These are phyloP conservation scores for Parotocinclus haroldoi DNA, from an alignment of 2,797 vertebrate genomes.

Conservation along the genomic window DNA sequence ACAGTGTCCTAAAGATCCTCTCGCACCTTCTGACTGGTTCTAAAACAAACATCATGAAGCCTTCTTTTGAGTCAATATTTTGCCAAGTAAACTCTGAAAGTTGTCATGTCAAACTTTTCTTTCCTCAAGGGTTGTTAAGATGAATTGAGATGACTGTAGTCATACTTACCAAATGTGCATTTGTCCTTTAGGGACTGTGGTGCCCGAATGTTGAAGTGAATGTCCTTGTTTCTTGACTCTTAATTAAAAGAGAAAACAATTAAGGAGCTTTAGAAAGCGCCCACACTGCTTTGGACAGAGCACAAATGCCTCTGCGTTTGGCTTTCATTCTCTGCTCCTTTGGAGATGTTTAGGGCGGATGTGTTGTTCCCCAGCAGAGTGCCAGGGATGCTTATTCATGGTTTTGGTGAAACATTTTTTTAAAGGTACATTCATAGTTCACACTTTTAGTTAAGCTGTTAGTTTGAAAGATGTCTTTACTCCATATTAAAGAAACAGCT, in stretches of 20 bases:
- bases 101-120: constrained; percentile 16
- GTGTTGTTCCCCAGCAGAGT: too few species aligned
- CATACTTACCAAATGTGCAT: constrained; percentile 2
- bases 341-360: too few species aligned
- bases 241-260: constrained; percentile 66
- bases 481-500: too few species aligned
- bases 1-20: too few species aligned
- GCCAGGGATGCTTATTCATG: too few species aligned
- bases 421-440: too few species aligned
- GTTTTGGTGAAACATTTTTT: too few species aligned
- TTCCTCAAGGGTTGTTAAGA: background rate
- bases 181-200: background rate
- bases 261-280: constrained; percentile 53
- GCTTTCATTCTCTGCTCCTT: background rate
- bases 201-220: background rate
- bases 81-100: constrained; percentile 32
- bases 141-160: background rate
- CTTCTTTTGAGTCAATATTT: constrained; percentile 48
- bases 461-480: too few species aligned
- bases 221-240: constrained; percentile 45
- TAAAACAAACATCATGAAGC: too few species aligned
- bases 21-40: too few species aligned
- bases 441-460: too few species aligned
- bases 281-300: constrained; percentile 48
- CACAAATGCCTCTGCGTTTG: constrained; percentile 21